Base-by-base conservation (phyloP, 1,140 invertebrate genomes). In the Rhopalosiphum padi region DNA sequence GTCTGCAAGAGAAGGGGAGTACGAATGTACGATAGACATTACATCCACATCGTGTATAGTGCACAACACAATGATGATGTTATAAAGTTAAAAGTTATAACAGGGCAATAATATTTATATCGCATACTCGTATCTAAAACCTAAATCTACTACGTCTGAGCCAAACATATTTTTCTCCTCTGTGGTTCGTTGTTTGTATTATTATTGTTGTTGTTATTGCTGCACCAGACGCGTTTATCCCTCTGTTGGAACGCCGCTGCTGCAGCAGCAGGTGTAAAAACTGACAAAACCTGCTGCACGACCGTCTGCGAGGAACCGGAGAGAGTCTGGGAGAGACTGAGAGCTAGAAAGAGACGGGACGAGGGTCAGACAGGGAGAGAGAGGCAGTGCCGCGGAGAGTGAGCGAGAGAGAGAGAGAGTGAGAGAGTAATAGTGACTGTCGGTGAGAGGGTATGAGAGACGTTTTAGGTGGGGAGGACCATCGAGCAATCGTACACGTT, bases 241-340 rank as follows among this genome's bases (percentile, higher is more conserved):
- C 82, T 6, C n/a, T 77, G 30, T 83, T 23, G 82, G 82, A 83
- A 83, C 82, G 35, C 82, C 60, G 18, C 30, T 77, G 60, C 30
- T 18, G 30, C 25, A 41, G 35, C 82, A 43, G 37, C 41, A 86
- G 37, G 83, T 77, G 60, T 77, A 41, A 43, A 41, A 86, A 86
- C 41, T 4, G 83, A 86, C 83, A 87, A 87, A 46, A 87, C 85
- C 85, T 87, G 85, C 25, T 87, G 43, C 85, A 37, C 43, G 60
- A n/a, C n/a, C 30, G 60, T 77, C 60, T 77, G 60, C 60, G 60
- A 77, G 60, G n/a, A 77, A 77, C 60, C 60, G 60, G 60, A 77
- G 60, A 77, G 60, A 77, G 60, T 77, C 60, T 77, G 60, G 60
- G 30, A 77, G 60, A 77, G 60, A 77, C 60, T 4, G 60, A 77